phyloP scores from a whole-genome alignment of 2,888 invertebrate genomes.

The Elmis aenea region DNA sequence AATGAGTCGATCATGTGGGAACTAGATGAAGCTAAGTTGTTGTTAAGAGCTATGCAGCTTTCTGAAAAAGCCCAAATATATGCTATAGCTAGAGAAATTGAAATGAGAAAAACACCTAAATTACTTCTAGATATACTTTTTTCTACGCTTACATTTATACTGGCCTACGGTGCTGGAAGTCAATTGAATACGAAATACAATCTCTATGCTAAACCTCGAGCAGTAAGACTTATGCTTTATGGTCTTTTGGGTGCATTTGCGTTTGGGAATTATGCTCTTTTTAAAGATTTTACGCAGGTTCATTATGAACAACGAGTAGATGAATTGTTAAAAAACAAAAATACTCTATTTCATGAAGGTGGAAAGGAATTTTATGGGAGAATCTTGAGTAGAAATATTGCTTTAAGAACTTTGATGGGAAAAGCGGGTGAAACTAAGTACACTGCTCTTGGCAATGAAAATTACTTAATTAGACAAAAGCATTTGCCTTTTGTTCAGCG shows the following conservation, averaged over 20 bases:
- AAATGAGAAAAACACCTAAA: constrained; percentile 57
- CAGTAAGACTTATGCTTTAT: constrained; percentile 52
- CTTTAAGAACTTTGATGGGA: constrained; percentile 63
- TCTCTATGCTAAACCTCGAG: constrained; percentile 52
- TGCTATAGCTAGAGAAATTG: constrained; percentile 71
- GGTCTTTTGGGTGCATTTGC: constrained; percentile 53
- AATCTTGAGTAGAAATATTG: constrained; percentile 66
- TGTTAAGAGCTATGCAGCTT: constrained; percentile 65
- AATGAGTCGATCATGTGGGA: constrained; percentile 61
- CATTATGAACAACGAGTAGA: constrained; percentile 62
- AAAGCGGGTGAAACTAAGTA: constrained; percentile 57
- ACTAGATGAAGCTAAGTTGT: constrained; percentile 55
- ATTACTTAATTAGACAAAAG: constrained; percentile 60
- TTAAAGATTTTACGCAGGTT: constrained; percentile 61
- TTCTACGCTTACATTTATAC: constrained; percentile 48
- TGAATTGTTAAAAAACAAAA: constrained; percentile 54
- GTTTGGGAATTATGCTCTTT: constrained; percentile 56
- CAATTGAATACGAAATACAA: constrained; percentile 52
- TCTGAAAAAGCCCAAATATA: constrained; percentile 75
- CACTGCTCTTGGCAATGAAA: constrained; percentile 65
- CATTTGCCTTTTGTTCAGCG: constrained; percentile 61
- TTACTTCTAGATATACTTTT: constrained; percentile 54
- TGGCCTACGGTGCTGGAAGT: constrained; percentile 52
- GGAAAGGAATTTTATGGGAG: constrained; percentile 75
- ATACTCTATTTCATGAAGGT: constrained; percentile 61